Conservation (phyloP, 2,113 vertebrate genomes). For the Psammodynastes pulverulentus region DNA sequence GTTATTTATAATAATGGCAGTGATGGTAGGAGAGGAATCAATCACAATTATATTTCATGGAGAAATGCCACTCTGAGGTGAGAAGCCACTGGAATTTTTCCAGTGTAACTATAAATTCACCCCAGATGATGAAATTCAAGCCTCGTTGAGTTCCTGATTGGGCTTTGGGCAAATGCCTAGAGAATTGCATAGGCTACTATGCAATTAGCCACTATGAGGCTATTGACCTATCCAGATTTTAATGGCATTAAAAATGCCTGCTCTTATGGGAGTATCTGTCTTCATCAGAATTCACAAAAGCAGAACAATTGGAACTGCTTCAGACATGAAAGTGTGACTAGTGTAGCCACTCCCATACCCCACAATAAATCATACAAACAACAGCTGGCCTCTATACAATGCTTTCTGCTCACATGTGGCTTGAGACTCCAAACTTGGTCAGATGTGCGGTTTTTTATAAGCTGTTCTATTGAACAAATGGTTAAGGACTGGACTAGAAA, state of each 20-base stretch:
- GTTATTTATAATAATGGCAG: background rate
- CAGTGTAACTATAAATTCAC: background rate
- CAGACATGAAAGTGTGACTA: background rate
- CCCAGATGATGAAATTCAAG: background rate
- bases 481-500: background rate
- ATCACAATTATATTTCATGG: background rate
- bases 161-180: background rate
- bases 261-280: background rate
- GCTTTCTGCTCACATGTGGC: background rate
- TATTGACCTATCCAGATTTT: background rate
- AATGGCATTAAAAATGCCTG: background rate
- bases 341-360: background rate
- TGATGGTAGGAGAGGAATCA: background rate
- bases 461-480: background rate
- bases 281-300: background rate
- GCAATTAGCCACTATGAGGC: background rate
- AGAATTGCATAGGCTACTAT: background rate
- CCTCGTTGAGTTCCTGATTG: background rate
- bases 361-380: background rate
- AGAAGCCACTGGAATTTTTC: background rate
- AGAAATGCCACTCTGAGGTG: background rate
- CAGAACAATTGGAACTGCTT: background rate
- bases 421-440: background rate
- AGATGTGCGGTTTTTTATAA: background rate
- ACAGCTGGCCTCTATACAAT: background rate